phyloP scores from a whole-genome alignment of 2,113 vertebrate species.

The Engraulis encrasicolus region DNA sequence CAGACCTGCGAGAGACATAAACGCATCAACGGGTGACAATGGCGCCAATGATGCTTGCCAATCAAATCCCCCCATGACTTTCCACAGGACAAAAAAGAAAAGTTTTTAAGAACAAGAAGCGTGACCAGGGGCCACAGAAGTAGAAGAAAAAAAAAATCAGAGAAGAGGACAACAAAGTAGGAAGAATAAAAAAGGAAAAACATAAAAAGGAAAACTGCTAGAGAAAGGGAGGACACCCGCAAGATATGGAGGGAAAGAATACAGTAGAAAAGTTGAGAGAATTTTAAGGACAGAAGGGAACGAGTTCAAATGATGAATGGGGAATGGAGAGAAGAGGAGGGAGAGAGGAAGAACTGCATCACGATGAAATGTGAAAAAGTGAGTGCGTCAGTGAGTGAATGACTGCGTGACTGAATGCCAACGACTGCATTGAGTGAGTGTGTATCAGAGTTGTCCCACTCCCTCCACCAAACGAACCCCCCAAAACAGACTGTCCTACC shows the following conservation, averaged over 20 bases:
- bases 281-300: slow-evolving; percentile 30
- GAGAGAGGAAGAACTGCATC: background rate
- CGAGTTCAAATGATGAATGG: slow-evolving; percentile 10
- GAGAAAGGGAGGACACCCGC: background rate
- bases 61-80: slow-evolving; percentile 43
- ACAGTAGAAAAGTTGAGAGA: background rate
- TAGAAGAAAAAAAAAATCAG: background rate
- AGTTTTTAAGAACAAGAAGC: slow-evolving; percentile 30
- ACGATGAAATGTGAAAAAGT: slow-evolving; percentile 58
- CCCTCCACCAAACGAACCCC: background rate
- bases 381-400: slow-evolving; percentile 49
- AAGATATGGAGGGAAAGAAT: background rate
- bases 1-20: slow-evolving; percentile 51
- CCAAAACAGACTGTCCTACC: background rate
- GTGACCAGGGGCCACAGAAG: slow-evolving; percentile 39
- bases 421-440: too few relatives aligned
- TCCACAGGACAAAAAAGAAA: slow-evolving; percentile 29
- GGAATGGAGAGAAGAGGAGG: background rate
- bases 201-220: background rate
- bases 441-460: too few relatives aligned
- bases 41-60: slow-evolving; percentile 47
- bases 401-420: too few relatives aligned
- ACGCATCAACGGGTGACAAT: slow-evolving; percentile 54
- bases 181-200: background rate
- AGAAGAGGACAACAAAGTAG: background rate